Conservation (phyloP, 2,113 vertebrate genomes). For the Jacana jacana region DNA sequence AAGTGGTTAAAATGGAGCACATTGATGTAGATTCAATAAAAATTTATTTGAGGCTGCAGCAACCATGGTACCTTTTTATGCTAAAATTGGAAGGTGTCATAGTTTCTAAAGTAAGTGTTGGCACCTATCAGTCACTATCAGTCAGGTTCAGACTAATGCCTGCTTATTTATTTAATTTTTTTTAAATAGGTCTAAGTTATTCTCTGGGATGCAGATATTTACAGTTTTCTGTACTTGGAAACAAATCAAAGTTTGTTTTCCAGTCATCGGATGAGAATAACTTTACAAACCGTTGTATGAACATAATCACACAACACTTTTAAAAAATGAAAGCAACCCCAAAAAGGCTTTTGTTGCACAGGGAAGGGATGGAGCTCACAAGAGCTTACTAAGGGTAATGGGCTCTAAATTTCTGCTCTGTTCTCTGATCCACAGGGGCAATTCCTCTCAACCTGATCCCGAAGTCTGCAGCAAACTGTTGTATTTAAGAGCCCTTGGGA, state of each 20-base stretch:
- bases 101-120: neutral
- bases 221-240: neutral
- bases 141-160: neutral
- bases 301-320: neutral
- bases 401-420: neutral
- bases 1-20: neutral
- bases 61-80: neutral
- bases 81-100: neutral
- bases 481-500: conserved; percentile 25
- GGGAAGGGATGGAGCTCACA: neutral
- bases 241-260: neutral
- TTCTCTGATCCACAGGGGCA: neutral
- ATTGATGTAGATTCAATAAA: neutral
- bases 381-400: neutral
- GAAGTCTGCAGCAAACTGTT: neutral
- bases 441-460: conserved; percentile 4
- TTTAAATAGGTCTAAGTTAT: neutral
- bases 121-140: fast-evolving
- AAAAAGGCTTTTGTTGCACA: neutral
- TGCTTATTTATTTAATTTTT: neutral
- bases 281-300: neutral
- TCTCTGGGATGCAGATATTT: neutral
- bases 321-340: neutral
- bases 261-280: neutral
- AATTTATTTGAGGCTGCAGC: neutral